Evolutionary conservation across 2,888 invertebrate species (phyloP), one percentile per base, ranked within the genome.

Genomic region (Hydrotaea diabolus): DNA sequence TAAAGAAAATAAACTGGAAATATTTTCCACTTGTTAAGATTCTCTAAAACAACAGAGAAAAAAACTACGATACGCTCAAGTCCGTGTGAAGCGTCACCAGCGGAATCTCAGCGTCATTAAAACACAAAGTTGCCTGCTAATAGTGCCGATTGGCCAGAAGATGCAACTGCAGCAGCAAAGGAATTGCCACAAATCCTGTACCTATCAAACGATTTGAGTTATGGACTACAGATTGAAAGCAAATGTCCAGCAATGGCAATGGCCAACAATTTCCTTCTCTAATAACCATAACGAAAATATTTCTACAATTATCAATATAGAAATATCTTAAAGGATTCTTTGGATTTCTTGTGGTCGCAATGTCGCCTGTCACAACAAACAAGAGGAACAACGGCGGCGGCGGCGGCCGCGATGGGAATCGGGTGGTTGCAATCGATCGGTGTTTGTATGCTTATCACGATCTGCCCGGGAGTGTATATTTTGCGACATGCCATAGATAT

Each of bases 391-490:
- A 31, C 5, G 9, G 43, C 19, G 64, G 23, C 19, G 17, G n/a
- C 5, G 9, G 43, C 19, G 64, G 23, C 19, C n/a, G n/a, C n/a
- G n/a, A n/a, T n/a, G n/a, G 17, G 23, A 19, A 69, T 69, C 11
- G 46, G 46, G 31, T 31, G 39, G 1, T 62, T 31, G 36, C 3
- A 8, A 31, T 62, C 31, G 62, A 31, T 26, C 26, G 62, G 26
- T 62, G 69, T 69, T 39, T 69, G 69, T 69, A 69, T 13, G 46
- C 69, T 69, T 43, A 69, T 69, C 69, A 69, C 69, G 69, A 69
- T 69, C 69, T 69, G 39, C 13, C 19, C 23, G 5, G 15, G 39
- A 46, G 69, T 69, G 69, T 69, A 46, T 69, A 23, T 17, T n/a
- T 46, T 69, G 69, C 69, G 19, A 69, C 69, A 69, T 43, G 43